Conservation (phyloP, 2,888 invertebrate genomes). For the Chrysomela aeneicollis region DNA sequence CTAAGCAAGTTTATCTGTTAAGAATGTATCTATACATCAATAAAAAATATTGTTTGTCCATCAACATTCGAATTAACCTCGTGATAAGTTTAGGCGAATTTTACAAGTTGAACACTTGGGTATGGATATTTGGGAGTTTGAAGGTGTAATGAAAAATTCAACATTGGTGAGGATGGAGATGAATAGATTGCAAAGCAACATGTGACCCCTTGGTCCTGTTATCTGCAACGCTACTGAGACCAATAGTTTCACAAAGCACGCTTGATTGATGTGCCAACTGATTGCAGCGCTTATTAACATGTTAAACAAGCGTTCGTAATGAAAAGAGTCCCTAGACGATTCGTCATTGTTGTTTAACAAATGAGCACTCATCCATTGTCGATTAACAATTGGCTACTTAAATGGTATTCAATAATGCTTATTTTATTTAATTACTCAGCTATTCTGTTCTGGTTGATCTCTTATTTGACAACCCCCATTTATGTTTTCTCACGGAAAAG, state of each 20-base stretch:
- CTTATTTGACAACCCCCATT: too few relatives aligned
- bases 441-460: constrained; percentile 36
- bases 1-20: too few relatives aligned
- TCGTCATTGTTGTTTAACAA: constrained; percentile 58
- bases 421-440: constrained; percentile 49
- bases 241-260: constrained; percentile 37
- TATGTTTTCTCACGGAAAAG: constrained; percentile 25
- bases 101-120: too few relatives aligned
- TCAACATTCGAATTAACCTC: too few relatives aligned
- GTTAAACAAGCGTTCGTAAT: constrained; percentile 57
- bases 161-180: too few relatives aligned
- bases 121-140: too few relatives aligned
- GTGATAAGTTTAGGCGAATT: too few relatives aligned
- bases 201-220: neutral
- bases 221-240: constrained; percentile 12
- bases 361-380: constrained; percentile 56
- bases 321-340: constrained; percentile 47
- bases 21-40: too few relatives aligned
- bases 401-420: constrained; percentile 42
- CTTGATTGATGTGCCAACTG: constrained; percentile 61
- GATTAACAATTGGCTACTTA: constrained; percentile 58
- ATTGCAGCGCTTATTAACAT: constrained; percentile 62
- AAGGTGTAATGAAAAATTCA: too few relatives aligned
- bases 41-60: too few relatives aligned
- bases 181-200: too few relatives aligned